Evolutionary conservation across 2,797 vertebrate genomes (phyloP).

Genomic region (Protonibea diacanthus): DNA sequence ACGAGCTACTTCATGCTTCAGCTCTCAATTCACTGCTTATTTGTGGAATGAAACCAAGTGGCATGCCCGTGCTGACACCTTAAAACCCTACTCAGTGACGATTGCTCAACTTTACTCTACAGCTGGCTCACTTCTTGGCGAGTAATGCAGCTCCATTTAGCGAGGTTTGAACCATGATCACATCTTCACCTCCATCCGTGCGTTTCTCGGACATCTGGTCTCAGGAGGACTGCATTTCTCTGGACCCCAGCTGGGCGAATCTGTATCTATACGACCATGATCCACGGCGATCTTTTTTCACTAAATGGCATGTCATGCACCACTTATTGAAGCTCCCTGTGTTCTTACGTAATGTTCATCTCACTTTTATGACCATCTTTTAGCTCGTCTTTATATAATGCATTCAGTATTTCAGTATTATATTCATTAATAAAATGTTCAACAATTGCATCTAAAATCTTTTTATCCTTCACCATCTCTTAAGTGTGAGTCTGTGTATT

Average conservation of each 20-base stretch:
- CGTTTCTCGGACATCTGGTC: background rate
- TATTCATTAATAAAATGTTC: background rate
- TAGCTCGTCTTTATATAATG: background rate
- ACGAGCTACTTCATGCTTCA: background rate
- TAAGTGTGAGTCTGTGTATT: background rate
- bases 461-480: background rate
- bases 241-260: conserved; percentile 5
- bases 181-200: conserved; percentile 13
- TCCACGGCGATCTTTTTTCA: background rate
- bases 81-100: background rate
- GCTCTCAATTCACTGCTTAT: background rate
- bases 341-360: background rate
- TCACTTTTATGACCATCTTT: background rate
- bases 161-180: background rate
- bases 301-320: background rate
- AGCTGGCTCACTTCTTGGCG: background rate
- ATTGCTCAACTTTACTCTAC: too few species aligned
- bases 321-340: background rate
- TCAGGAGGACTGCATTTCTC: conserved; percentile 6
- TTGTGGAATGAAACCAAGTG: background rate
- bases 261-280: background rate
- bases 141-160: background rate
- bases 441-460: background rate
- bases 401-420: background rate
- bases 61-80: too few species aligned